Evolutionary conservation across 2,113 vertebrate species (phyloP).

Genomic region (Myiozetetes cayanensis): DNA sequence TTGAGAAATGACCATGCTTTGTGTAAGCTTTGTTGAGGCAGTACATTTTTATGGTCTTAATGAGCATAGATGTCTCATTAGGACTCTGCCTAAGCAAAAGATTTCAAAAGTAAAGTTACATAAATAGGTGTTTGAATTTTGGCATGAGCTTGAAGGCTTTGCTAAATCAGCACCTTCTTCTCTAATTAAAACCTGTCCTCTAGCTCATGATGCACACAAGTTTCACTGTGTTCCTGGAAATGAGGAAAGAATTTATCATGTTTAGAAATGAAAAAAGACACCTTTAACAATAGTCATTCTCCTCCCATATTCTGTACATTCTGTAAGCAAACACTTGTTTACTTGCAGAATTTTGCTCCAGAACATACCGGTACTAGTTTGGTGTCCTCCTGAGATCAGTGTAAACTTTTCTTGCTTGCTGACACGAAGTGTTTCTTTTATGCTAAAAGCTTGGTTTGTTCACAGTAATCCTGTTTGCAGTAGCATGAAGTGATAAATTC

Average conservation of each 20-base stretch:
- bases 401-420: background rate
- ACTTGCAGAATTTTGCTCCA: background rate
- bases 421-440: background rate
- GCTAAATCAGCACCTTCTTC: background rate
- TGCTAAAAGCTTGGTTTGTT: background rate
- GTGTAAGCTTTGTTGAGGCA: background rate
- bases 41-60: background rate
- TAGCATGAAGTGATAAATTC: background rate
- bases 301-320: background rate
- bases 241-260: background rate
- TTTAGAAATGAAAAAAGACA: background rate
- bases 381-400: background rate
- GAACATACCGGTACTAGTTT: background rate
- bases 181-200: background rate
- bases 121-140: background rate
- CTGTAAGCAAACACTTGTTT: background rate
- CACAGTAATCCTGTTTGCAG: background rate
- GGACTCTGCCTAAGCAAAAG: background rate
- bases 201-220: background rate
- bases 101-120: background rate
- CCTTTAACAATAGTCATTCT: background rate
- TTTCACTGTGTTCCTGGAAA: background rate
- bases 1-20: background rate
- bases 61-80: background rate
- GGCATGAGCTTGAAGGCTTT: background rate